Conservation (phyloP, 2,113 vertebrate genomes). For the Heloderma charlesbogerti region DNA sequence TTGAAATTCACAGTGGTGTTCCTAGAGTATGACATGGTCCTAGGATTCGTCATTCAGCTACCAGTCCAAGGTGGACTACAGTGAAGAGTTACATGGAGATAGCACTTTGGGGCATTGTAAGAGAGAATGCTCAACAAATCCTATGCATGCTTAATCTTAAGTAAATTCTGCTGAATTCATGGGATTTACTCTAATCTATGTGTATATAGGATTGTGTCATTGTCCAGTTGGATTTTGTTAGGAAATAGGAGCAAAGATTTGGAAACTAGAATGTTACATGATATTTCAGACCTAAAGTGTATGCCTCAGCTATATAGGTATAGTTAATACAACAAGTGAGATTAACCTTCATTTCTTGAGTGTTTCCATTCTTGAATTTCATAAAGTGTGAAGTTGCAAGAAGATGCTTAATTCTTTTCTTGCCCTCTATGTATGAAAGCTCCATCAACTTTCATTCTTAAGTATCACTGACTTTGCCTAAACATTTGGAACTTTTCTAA, state of each 20-base stretch:
- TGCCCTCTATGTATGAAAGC: not conserved
- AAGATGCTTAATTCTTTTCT: not conserved
- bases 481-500: not conserved
- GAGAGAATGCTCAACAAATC: not conserved
- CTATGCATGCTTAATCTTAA: not conserved
- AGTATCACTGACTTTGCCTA: not conserved
- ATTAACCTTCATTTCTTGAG: not conserved
- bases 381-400: not conserved
- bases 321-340: not conserved
- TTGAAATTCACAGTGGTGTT: not conserved
- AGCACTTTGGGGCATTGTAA: not conserved
- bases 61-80: not conserved
- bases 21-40: not conserved
- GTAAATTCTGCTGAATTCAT: not conserved
- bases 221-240: not conserved
- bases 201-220: not conserved
- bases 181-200: not conserved
- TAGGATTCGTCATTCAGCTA: slow-evolving; percentile 18
- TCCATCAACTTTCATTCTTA: not conserved
- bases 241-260: not conserved
- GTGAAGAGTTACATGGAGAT: not conserved
- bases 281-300: not conserved
- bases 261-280: not conserved
- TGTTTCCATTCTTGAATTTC: not conserved
- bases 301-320: no score